Evolutionary conservation across 2,888 invertebrate species (phyloP), one percentile per base, ranked within the genome.

Genomic region (Pammene aurita): DNA sequence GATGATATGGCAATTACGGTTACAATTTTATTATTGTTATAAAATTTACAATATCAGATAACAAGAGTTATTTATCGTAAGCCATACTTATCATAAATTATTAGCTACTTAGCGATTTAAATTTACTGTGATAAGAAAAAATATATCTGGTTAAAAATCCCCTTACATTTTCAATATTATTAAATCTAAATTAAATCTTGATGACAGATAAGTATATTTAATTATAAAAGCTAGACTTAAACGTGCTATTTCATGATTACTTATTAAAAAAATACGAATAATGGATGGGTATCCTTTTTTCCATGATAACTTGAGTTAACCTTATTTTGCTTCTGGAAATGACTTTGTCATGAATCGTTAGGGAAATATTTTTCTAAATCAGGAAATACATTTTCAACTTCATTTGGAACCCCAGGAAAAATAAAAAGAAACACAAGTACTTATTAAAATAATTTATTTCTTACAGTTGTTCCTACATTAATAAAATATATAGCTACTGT

Each of bases 391-490:
- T 26, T n/a, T n/a, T n/a, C n/a, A n/a, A n/a, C n/a, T n/a, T n/a
- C n/a, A n/a, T n/a, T n/a, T n/a, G n/a, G n/a, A n/a, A 26, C 4
- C 26, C 26, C 1, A 26, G 26, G 26, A 35, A 46, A 38, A 61
- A 60, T 46, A 60, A 61, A 61, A 2, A 26, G 26, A 26, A 26
- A 26, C 26, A 50, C 11, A 11, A 11, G 13, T 35, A 18, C 6
- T n/a, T 41, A 7, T 7, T 14, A 54, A 41, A 57, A 64, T 63
- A 68, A 52, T 68, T 68, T 58, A 64, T 67, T 68, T 68, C 14
- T n/a, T 62, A 54, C 58, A 66, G 44, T 16, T 14, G 14, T 44
- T 56, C 63, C 44, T 63, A 68, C 34, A 63, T 63, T n/a, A 7
- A 62, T 63, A 50, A 38, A 18, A 5, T 18, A 57, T 63, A 52